Conservation (phyloP, 2,797 vertebrate genomes). For the Enteromius radiatus region DNA sequence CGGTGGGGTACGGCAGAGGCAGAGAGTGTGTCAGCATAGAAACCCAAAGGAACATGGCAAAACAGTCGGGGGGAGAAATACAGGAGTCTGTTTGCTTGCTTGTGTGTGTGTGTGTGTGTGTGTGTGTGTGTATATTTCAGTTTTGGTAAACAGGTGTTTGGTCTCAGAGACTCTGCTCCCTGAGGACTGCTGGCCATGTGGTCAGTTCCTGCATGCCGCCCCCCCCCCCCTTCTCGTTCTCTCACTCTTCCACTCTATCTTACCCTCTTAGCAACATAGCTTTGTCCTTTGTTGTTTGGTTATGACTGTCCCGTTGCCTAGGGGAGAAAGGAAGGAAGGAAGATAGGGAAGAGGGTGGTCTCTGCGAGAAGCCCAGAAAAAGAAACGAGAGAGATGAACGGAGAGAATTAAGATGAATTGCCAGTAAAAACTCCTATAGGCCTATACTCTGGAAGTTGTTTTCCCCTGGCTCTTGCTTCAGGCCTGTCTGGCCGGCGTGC, state of each 20-base stretch:
- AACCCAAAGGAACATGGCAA: conserved; percentile 47
- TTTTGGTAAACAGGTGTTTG: conserved; percentile 64
- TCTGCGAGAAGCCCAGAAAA: conserved; percentile 7
- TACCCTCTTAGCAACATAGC: conserved; percentile 45
- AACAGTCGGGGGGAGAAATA: conserved; percentile 41
- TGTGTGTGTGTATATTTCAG: conserved; percentile 55
- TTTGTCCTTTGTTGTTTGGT: conserved; percentile 56
- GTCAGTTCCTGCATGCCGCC: conserved; percentile 56
- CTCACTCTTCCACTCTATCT: conserved; percentile 38
- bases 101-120: conserved; percentile 56
- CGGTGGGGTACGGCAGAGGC: conserved; percentile 50
- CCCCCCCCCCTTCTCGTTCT: conserved; percentile 30
- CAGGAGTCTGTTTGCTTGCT: conserved; percentile 41
- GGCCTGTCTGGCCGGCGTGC: conserved; percentile 66
- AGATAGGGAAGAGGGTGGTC: conserved; percentile 51
- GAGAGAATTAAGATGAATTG: background rate
- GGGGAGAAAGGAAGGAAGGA: conserved; percentile 67
- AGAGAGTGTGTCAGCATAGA: conserved; percentile 53
- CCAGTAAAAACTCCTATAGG: conserved; percentile 8
- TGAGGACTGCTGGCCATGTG: conserved; percentile 62
- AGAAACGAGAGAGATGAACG: conserved; percentile 1
- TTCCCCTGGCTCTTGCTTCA: conserved; percentile 64
- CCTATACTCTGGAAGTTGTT: conserved; percentile 47
- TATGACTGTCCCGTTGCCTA: conserved; percentile 50
- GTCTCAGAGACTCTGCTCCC: conserved; percentile 59